These are phyloP conservation scores for Brachyptera putata DNA, from an alignment of 2,888 invertebrate genomes.

Conservation along the genomic window DNA sequence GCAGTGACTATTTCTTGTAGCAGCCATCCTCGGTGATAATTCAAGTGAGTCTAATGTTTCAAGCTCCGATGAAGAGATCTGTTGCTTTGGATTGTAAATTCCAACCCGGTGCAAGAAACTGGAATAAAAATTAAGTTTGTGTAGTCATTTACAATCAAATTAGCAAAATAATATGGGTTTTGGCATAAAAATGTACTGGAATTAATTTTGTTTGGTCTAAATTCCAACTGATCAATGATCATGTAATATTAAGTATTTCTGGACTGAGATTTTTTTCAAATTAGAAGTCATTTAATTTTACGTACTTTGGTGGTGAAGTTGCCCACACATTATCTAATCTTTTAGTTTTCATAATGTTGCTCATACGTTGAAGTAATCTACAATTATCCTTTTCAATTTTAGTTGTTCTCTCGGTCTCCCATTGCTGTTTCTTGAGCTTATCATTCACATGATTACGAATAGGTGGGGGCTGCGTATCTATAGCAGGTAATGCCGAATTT, in stretches of 20 bases:
- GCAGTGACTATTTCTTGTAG: constrained; percentile 24
- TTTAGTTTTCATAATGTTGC: constrained; percentile 60
- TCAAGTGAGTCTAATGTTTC: constrained; percentile 6
- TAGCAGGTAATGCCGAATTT: constrained; percentile 59
- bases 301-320: constrained; percentile 58
- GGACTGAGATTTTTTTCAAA: not conserved
- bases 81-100: constrained; percentile 25
- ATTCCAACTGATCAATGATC: too few species aligned
- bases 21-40: not conserved
- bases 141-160: too few species aligned
- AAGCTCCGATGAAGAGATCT: constrained; percentile 33
- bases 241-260: not conserved
- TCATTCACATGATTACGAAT: constrained; percentile 60
- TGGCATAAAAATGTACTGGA: too few species aligned
- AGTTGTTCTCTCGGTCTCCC: constrained; percentile 60
- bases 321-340: constrained; percentile 65
- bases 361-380: constrained; percentile 61
- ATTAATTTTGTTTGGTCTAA: too few species aligned
- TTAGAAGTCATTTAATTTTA: constrained; percentile 39
- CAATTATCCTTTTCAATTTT: constrained; percentile 66
- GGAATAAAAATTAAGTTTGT: constrained; percentile 23
- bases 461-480: constrained; percentile 61
- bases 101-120: constrained; percentile 38
- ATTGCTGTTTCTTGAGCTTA: constrained; percentile 64
- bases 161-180: too few species aligned